phyloP scores from a whole-genome alignment of 2,113 vertebrate species.

The Syrrhaptes paradoxus region DNA sequence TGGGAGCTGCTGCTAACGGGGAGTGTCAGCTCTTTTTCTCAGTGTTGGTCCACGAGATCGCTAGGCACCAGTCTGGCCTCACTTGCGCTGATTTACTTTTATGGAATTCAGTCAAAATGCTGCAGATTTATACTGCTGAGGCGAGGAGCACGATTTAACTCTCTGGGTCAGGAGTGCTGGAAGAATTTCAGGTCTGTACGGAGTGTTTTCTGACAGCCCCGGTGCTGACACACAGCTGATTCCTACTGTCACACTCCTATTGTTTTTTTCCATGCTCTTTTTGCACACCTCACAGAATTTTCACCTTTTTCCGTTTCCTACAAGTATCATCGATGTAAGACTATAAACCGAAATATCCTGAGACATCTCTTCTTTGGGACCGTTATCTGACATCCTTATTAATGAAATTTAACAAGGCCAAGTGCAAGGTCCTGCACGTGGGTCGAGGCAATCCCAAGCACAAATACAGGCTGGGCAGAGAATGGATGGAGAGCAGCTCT shows the following conservation, averaged over 20 bases:
- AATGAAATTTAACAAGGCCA: too few species aligned
- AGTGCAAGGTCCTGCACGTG: too few species aligned
- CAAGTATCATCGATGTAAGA: neutral
- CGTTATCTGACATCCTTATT: neutral
- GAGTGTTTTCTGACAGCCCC: neutral
- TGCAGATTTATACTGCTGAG: accelerated
- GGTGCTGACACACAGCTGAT: neutral
- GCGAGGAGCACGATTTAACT: neutral
- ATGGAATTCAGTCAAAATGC: neutral
- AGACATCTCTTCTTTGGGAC: neutral
- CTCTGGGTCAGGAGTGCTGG: accelerated
- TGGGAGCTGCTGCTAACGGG: neutral
- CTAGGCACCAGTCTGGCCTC: neutral
- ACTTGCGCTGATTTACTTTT: neutral
- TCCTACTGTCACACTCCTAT: neutral
- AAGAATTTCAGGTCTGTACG: neutral
- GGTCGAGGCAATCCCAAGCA: too few species aligned
- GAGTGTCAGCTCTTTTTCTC: neutral
- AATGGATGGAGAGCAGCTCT: too few species aligned
- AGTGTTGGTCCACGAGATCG: neutral
- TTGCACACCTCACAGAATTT: neutral
- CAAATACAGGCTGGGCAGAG: too few species aligned
- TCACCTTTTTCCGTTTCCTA: conserved; percentile 1
- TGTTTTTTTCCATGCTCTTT: neutral
- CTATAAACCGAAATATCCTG: neutral